These are phyloP conservation scores for Apaloderma vittatum DNA, from an alignment of 2,113 vertebrate genomes.

Conservation along the genomic window DNA sequence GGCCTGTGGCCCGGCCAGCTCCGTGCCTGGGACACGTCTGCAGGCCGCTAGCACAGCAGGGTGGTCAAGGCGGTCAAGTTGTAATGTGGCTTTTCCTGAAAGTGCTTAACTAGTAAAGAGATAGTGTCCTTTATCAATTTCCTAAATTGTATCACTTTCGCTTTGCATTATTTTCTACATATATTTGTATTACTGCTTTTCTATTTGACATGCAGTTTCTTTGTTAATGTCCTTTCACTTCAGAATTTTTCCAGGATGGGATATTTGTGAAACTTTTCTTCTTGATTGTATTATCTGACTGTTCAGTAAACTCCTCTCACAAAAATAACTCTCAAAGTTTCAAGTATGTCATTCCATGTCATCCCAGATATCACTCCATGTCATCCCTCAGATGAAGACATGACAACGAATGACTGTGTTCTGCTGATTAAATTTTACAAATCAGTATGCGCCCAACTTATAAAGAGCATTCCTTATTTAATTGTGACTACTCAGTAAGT, in stretches of 20 bases:
- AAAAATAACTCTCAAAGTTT: not conserved
- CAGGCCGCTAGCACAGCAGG: not conserved
- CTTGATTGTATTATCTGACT: not conserved
- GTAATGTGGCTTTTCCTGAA: not conserved
- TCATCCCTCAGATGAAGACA: not conserved
- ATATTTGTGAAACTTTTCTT: not conserved
- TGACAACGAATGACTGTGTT: not conserved
- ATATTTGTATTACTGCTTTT: not conserved
- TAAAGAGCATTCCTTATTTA: not conserved
- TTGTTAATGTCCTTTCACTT: not conserved
- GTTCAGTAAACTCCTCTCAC: not conserved
- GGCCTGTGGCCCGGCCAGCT: not conserved
- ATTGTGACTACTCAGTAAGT: not conserved
- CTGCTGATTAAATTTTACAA: not conserved
- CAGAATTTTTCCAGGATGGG: not conserved
- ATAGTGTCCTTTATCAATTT: not conserved
- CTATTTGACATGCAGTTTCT: not conserved
- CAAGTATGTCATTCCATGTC: not conserved
- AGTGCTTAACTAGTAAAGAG: not conserved
- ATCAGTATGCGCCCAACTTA: not conserved
- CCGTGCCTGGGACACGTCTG: not conserved
- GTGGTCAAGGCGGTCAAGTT: not conserved
- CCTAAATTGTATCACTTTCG: not conserved
- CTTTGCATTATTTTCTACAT: not conserved
- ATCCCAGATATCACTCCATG: not conserved